Evolutionary conservation across 2,113 vertebrate species (phyloP), one percentile per base, ranked within the genome.

Genomic region (Plestiodon gilberti): DNA sequence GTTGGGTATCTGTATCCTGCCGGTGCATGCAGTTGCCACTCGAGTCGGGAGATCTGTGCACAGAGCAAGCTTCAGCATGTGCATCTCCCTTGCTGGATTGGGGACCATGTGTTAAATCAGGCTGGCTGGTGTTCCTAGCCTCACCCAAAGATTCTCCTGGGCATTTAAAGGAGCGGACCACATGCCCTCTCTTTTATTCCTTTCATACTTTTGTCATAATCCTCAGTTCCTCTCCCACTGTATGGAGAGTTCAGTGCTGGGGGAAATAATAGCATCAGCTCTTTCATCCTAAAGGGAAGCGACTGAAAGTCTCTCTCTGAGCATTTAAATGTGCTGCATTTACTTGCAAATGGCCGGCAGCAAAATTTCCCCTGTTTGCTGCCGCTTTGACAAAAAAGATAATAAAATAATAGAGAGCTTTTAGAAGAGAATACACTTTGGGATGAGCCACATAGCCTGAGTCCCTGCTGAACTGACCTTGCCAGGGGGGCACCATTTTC

Each of bases 261-360:
- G 93, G 93, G 93, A 90, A 93, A 69, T 71, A 89, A 92, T 30
- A 89, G 23, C 6, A 88, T 88, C 82, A 84, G 86, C n/a, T 70
- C 91, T 95, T 92, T 95, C 81, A 89, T 94, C 87, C 80, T 90
- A 86, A 92, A 77, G 35, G 65, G 87, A 91, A 95, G 48, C 64
- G 87, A 93, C 90, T 89, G 86, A 94, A 92, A 89, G 59, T 30
- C 38, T 94, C 95, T 94, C 92, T 94, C 90, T 88, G 86, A 91
- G 94, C 74, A 93, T 93, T 96, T 95, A 92, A 95, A 90, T 90
- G 86, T 82, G 87, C 73, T 88, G 86, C 90, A 95, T 94, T 94
- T 92, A 92, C 89, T 88, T 92, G 77, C 80, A 92, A 85, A 95
- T 92, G 38, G 86, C 74, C 89, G 77, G 75, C 93, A 94, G 83